phyloP scores from a whole-genome alignment of 2,113 vertebrate genomes.

The Aythya baeri region DNA sequence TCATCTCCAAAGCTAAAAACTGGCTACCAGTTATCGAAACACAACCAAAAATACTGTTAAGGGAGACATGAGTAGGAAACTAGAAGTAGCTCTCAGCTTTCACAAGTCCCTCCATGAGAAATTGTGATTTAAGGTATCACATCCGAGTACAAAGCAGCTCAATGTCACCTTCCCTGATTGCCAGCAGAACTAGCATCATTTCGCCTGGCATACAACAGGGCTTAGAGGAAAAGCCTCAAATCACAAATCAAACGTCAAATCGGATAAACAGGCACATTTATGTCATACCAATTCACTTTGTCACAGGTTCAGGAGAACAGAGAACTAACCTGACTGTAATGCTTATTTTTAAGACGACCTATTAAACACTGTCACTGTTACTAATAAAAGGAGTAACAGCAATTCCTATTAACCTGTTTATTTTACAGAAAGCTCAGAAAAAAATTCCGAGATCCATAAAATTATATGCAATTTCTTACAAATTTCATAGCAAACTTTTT shows the following conservation, averaged over 20 bases:
- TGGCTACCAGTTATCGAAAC: background rate
- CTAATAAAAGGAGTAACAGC: background rate
- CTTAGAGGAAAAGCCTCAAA: constrained; percentile 48
- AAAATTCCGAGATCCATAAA: background rate
- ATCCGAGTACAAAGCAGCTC: background rate
- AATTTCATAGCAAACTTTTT: background rate
- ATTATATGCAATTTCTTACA: background rate
- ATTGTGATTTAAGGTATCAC: background rate
- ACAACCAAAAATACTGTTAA: background rate
- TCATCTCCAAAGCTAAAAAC: background rate
- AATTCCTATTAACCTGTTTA: background rate
- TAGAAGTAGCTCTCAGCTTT: background rate
- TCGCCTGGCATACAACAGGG: constrained; percentile 28
- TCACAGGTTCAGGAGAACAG: background rate
- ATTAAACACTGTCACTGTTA: background rate
- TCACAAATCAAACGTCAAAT: constrained; percentile 45
- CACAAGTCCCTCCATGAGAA: background rate
- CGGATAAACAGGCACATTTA: constrained; percentile 35
- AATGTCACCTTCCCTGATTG: constrained; percentile 26
- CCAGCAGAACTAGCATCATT: constrained; percentile 46
- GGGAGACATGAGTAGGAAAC: background rate
- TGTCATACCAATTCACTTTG: constrained; percentile 52
- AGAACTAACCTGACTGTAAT: constrained; percentile 19
- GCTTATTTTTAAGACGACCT: background rate
- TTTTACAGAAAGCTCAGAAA: background rate